Percentiles rank a stretch among this genome's conserved stretches.
Conservation (phyloP, 2,113 vertebrate genomes). For the Sminthopsis crassicaudata region DNA sequence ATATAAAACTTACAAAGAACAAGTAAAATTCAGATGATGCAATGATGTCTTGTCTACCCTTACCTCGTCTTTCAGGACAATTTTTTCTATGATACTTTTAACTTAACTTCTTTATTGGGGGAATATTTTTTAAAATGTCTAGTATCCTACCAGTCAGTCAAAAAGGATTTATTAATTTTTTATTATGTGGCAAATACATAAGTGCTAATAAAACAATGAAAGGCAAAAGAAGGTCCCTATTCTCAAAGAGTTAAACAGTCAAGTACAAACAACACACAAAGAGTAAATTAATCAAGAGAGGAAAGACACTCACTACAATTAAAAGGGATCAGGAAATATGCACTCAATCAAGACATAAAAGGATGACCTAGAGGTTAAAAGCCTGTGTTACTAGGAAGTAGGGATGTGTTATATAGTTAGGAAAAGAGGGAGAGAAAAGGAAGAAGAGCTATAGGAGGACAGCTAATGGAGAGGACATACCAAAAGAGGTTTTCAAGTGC, state of each 20-base stretch:
- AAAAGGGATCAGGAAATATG: neutral
- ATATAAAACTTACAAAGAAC: neutral
- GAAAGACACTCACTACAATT: neutral
- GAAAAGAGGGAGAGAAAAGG: neutral
- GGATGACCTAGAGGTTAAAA: neutral
- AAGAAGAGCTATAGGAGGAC: neutral
- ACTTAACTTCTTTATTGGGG: conserved; percentile 36
- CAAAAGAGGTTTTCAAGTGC: neutral
- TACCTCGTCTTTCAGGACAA: conserved; percentile 12
- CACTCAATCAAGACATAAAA: neutral
- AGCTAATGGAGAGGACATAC: neutral
- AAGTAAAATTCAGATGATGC: conserved; percentile 33
- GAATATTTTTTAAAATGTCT: conserved; percentile 37
- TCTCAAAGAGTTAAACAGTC: neutral
- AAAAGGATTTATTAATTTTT: neutral
- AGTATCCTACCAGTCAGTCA: conserved; percentile 1
- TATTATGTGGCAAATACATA: neutral
- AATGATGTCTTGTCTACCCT: neutral
- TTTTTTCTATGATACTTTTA: conserved; percentile 7
- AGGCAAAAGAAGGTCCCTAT: neutral
- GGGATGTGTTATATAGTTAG: neutral
- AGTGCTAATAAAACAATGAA: neutral
- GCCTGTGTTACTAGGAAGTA: neutral
- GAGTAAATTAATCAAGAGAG: neutral
- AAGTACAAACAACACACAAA: neutral